phyloP scores from a whole-genome alignment of 2,888 invertebrate species.

The Tridacna crocea region DNA sequence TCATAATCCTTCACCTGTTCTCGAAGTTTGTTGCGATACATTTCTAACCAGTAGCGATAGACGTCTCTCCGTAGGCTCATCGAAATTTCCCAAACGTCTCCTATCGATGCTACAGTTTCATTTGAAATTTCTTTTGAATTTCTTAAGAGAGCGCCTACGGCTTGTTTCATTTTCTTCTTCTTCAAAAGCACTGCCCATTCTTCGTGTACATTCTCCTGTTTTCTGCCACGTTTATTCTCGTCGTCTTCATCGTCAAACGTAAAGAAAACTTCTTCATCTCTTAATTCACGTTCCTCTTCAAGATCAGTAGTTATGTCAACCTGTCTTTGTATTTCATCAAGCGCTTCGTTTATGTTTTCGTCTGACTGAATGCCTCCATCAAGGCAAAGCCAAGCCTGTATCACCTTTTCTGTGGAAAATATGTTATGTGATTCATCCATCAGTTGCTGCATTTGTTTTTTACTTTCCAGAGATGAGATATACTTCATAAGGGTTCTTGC shows the following conservation, averaged over 20 bases:
- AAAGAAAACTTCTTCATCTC: slow-evolving; percentile 44
- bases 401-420: neutral
- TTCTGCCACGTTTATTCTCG: neutral
- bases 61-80: slow-evolving; percentile 68
- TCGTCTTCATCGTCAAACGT: neutral
- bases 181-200: slow-evolving; percentile 36
- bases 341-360: slow-evolving; percentile 15
- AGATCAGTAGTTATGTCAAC: slow-evolving; percentile 37
- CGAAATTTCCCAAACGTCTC: slow-evolving; percentile 71
- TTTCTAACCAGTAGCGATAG: slow-evolving; percentile 83
- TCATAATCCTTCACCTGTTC: slow-evolving; percentile 50
- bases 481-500: slow-evolving; percentile 1
- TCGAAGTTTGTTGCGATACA: slow-evolving; percentile 57
- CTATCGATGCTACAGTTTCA: slow-evolving; percentile 46
- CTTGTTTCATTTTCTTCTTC: slow-evolving; percentile 38
- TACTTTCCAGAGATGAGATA: neutral
- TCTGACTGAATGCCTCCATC: slow-evolving; percentile 24
- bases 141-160: slow-evolving; percentile 31
- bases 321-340: slow-evolving; percentile 7
- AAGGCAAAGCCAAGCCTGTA: slow-evolving; percentile 45
- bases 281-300: slow-evolving; percentile 54
- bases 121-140: slow-evolving; percentile 57
- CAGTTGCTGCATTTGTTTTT: neutral
- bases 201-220: neutral
- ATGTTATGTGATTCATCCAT: neutral